Base-by-base conservation (phyloP, 1,140 invertebrate genomes). In the Camponotus pennsylvanicus region DNA sequence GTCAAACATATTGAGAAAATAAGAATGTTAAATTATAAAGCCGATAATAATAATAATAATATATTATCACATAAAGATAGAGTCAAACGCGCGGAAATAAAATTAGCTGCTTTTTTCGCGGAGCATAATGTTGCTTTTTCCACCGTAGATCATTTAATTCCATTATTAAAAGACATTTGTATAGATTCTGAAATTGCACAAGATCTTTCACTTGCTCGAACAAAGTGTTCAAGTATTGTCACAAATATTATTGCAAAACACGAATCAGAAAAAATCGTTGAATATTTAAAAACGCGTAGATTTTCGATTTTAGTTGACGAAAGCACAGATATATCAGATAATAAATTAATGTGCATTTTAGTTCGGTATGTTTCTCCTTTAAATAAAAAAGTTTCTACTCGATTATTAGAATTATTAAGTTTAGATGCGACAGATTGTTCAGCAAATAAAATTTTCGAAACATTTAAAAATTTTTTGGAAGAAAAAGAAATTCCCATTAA, bases 341-440 rank as follows among this genome's bases (percentile, higher is more conserved):
- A 21, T 21, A 21, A 21, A 21, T 21, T 21, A 21, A 21, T 21
- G 21, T 21, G 21, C 21, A 21, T 21, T 21, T 21, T 21, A 21
- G 21, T 21, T 21, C 21, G 21, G 21, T 21, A 21, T 21, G 21
- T 21, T 21, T 21, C 21, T 21, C 37, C 42, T 3, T 11, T 15
- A 21, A 27, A 49, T 45, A 69, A 69, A 70, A 70, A 70, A 49
- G 15, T 15, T 27, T 49, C 8, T 34, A 64, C 21, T 21, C 21
- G 21, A 21, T 21, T 21, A 21, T 21, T 21, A 21, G 21, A 21
- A 21, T 21, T 21, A 21, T 11, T 67, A 21, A 7, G 0, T 21
- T 67, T 67, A 45, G 64, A 67, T 13, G 64, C 64, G 5, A 42
- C 6, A 21, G 37, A 67, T 67, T 67, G 64, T 21, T 42, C n/a